phyloP scores from a whole-genome alignment of 2,113 vertebrate species.

The Paradisaea rubra region DNA sequence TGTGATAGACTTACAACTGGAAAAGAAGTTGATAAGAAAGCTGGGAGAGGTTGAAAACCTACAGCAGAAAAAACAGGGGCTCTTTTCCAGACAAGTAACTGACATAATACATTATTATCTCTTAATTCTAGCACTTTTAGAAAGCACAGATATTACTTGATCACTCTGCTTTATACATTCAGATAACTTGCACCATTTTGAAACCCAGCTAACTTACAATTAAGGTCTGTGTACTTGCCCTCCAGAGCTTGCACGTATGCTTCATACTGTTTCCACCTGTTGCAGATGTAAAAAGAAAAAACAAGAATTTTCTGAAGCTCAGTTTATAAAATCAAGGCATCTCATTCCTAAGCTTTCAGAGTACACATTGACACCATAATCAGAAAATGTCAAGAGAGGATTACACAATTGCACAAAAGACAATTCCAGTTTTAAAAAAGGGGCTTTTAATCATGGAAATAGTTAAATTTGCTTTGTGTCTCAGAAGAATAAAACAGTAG shows the following conservation, averaged over 20 bases:
- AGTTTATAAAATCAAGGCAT: not conserved
- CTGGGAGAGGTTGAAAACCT: not conserved
- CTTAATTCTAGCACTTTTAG: not conserved
- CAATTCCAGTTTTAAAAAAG: not conserved
- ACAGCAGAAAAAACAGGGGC: not conserved
- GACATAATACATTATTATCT: not conserved
- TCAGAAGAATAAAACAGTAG: not conserved
- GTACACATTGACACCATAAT: not conserved
- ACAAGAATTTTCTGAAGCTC: not conserved
- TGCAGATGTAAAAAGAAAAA: not conserved
- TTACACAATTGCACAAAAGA: not conserved
- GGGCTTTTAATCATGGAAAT: rapidly evolving
- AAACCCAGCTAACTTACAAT: slow-evolving; percentile 84
- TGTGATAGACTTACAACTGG: not conserved
- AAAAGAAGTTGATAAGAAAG: not conserved
- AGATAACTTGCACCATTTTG: not conserved
- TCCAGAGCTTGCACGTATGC: slow-evolving; percentile 95
- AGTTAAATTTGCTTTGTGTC: not conserved
- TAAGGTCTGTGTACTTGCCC: slow-evolving; percentile 95
- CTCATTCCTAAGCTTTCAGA: not conserved
- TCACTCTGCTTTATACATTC: not conserved
- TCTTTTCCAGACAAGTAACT: not conserved
- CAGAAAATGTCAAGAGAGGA: not conserved
- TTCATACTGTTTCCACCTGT: slow-evolving; percentile 98
- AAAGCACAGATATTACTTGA: not conserved